Conservation (phyloP, 1,140 invertebrate genomes). For the Papilio helenus region DNA sequence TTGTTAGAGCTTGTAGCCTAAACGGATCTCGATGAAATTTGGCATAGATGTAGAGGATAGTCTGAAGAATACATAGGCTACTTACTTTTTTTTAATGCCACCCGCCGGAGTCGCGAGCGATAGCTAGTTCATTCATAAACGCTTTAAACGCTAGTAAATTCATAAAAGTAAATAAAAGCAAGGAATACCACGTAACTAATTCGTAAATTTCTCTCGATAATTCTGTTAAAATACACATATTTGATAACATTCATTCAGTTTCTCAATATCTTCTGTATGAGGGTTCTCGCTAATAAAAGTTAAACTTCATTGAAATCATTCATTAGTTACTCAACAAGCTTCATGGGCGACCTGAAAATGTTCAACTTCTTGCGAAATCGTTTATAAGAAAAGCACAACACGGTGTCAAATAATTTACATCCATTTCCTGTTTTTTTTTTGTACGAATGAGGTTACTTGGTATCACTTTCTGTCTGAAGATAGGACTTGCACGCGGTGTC, state of each 20-base stretch:
- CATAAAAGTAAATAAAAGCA: not conserved
- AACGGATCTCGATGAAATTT: too few relatives aligned
- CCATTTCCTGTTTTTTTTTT: conserved; percentile 67
- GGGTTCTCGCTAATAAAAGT: not conserved
- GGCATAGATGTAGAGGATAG: too few relatives aligned
- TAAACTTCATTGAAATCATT: not conserved
- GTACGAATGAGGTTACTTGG: conserved; percentile 65
- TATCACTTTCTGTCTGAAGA: conserved; percentile 69
- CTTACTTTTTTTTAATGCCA: not conserved
- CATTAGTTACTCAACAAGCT: conserved; percentile 15
- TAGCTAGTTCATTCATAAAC: too few relatives aligned
- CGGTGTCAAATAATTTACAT: conserved; percentile 30
- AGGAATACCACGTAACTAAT: not conserved
- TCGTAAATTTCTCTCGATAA: not conserved
- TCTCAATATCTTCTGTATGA: not conserved
- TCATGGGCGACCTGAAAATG: conserved; percentile 19
- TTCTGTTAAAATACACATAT: not conserved
- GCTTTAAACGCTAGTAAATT: too few relatives aligned
- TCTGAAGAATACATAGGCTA: too few relatives aligned
- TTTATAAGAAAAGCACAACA: conserved; percentile 33
- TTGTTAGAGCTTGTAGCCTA: too few relatives aligned
- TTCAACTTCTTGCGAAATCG: conserved; percentile 13
- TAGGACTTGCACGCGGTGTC: conserved; percentile 65
- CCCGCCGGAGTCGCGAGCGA: too few relatives aligned
- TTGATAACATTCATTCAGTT: not conserved